Evolutionary conservation across 2,888 invertebrate species (phyloP).

Genomic region (Escarpia spicata): DNA sequence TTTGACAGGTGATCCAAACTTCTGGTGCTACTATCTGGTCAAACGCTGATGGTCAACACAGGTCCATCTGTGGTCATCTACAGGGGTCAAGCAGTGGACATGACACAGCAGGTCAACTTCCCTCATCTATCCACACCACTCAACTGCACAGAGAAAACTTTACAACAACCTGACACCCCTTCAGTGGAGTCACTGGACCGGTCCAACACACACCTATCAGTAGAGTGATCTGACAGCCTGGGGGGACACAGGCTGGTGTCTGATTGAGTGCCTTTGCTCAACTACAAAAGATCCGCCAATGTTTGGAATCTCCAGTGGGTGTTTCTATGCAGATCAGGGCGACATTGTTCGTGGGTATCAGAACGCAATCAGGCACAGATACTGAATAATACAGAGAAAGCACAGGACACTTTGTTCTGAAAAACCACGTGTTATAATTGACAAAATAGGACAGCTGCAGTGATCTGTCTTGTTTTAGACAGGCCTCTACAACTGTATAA

Average conservation of each 20-base stretch:
- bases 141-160: neutral
- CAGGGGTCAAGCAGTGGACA: neutral
- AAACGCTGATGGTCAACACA: neutral
- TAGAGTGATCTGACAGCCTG: neutral
- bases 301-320: neutral
- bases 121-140: neutral
- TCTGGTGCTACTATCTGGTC: neutral
- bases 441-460: neutral
- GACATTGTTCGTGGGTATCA: neutral
- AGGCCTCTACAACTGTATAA: neutral
- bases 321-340: neutral
- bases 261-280: slow-evolving; percentile 16
- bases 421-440: neutral
- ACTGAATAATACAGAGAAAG: neutral
- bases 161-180: neutral
- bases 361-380: neutral
- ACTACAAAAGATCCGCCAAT: slow-evolving; percentile 9
- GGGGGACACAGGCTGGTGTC: slow-evolving; percentile 9
- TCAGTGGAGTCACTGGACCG: neutral
- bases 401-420: neutral
- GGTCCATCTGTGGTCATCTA: neutral
- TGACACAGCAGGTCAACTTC: neutral
- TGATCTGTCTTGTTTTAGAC: neutral
- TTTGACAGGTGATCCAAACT: neutral
- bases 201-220: slow-evolving; percentile 7